These are phyloP conservation scores for Nomada goodeniana DNA, from an alignment of 2,888 invertebrate species.

Conservation along the genomic window DNA sequence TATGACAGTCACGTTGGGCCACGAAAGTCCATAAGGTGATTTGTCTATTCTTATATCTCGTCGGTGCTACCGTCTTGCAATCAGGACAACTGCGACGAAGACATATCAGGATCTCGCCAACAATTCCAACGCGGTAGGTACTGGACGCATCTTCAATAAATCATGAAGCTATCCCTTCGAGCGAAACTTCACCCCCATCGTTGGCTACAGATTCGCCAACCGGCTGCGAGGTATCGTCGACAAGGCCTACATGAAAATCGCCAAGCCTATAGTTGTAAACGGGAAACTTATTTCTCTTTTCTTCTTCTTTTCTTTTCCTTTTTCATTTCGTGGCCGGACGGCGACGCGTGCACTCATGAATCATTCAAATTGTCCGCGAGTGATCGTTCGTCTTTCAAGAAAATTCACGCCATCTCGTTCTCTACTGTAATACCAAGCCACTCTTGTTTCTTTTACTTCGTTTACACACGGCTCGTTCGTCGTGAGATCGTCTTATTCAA, in stretches of 20 bases:
- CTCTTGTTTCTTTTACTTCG: background rate
- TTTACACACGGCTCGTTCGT: background rate
- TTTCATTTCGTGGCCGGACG: background rate
- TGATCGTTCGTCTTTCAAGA: conserved; percentile 23
- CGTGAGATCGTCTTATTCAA: background rate
- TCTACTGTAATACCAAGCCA: background rate
- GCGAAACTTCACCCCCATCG: conserved; percentile 40
- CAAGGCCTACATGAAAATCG: conserved; percentile 48
- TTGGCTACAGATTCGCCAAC: conserved; percentile 18
- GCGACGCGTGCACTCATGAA: conserved; percentile 48
- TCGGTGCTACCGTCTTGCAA: conserved; percentile 48
- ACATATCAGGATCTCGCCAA: conserved; percentile 62
- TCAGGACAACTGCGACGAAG: conserved; percentile 54
- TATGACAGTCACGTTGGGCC: too few species aligned
- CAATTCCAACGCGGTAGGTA: conserved; percentile 68
- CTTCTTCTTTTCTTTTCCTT: background rate
- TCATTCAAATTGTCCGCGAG: conserved; percentile 48
- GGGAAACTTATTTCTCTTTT: conserved; percentile 25
- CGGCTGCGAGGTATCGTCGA: conserved; percentile 33
- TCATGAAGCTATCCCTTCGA: conserved; percentile 69
- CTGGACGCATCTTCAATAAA: conserved; percentile 74
- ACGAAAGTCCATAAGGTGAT: too few species aligned
- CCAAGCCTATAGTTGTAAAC: conserved; percentile 28
- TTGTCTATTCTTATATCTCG: too few species aligned
- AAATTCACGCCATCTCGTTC: conserved; percentile 11